Evolutionary conservation across 2,797 vertebrate species (phyloP), one percentile per base, ranked within the genome.

Genomic region (Sebastes alutus): DNA sequence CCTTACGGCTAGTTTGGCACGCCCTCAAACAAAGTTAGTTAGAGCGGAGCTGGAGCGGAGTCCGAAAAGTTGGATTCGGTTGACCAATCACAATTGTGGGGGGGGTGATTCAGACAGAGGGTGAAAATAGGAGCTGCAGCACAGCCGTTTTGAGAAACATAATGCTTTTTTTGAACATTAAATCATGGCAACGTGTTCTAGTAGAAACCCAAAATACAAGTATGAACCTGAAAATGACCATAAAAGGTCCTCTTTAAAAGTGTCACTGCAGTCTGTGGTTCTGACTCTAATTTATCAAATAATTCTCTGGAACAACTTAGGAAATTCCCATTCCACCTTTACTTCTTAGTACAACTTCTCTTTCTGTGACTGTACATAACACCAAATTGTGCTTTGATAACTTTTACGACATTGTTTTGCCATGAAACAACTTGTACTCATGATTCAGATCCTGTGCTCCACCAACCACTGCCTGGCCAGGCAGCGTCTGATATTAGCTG

Each of bases 401-500:
- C 52, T 66, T 71, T 9, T 32, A 72, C 2, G 0, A 77, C 75
- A 86, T 87, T 89, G 85, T 88, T 92, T 80, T 46, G 58, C 30
- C 59, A 62, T 87, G 79, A 92, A 91, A 82, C 82, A 88, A 25
- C 62, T 70, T 90, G 84, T 67, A 22, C 72, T 72, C 65, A 78
- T 90, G 90, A 93, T 90, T 89, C 85, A 92, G 87, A 89, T 91
- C 89, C 90, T 87, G 86, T 87, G 66, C 55, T 18, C 6, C 38
- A 71, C 72, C 78, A 78, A 60, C 65, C 78, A 49, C 83, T 14
- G 72, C 80, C 72, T 81, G 65, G 16, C 14, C 77, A 72, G 78
- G 18, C 77, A 55, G 18, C 18, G 1, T 86, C 73, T 66, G 33
- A 77, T 81, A 66, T 87, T 87, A 77, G 78, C 64, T 78, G 71